A percentile compares a stretch with the other conserved stretches of the same genome.
Evolutionary conservation across 2,113 vertebrate species (phyloP).

Genomic region (Eolophus roseicapilla): DNA sequence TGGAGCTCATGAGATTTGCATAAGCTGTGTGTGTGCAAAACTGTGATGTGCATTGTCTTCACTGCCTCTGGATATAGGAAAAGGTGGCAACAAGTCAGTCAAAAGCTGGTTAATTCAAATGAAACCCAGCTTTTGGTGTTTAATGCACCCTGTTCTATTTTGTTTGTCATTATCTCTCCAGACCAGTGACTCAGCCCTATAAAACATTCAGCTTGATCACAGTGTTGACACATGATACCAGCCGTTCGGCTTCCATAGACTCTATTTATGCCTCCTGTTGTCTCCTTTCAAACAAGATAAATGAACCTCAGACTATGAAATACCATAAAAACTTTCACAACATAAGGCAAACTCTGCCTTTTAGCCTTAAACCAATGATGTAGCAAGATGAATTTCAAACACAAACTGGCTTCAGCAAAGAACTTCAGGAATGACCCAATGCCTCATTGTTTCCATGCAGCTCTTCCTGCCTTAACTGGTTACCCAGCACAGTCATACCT

Average conservation of each 20-base stretch:
- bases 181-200: conserved; percentile 27
- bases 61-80: neutral
- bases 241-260: neutral
- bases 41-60: neutral
- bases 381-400: neutral
- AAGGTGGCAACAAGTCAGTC: conserved; percentile 22
- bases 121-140: conserved; percentile 1
- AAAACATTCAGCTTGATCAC: conserved; percentile 11
- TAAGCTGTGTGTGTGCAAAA: neutral
- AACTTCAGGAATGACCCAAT: neutral
- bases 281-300: neutral
- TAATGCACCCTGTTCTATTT: conserved; percentile 11
- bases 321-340: neutral
- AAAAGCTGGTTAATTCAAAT: conserved; percentile 41
- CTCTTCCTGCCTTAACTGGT: neutral
- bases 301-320: neutral
- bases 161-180: conserved; percentile 47
- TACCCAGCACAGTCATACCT: neutral
- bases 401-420: neutral
- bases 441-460: neutral
- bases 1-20: neutral
- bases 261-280: neutral
- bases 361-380: neutral
- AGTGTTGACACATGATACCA: neutral
- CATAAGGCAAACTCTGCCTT: neutral